These are phyloP conservation scores for Sarcophaga subvicina DNA, from an alignment of 2,888 invertebrate genomes.

Conservation along the genomic window DNA sequence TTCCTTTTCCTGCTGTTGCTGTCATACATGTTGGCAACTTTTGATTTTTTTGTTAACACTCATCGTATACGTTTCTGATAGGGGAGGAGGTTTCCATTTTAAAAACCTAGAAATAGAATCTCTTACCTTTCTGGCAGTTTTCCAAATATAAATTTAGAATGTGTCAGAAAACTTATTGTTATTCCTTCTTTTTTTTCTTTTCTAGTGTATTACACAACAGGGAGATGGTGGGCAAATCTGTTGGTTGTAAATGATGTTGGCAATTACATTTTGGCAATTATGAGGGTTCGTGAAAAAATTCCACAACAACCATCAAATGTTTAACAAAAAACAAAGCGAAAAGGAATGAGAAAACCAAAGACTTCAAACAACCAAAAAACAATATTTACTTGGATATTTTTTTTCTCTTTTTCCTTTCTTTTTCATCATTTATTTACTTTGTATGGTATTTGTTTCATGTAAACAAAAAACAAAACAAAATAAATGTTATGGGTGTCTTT, in stretches of 20 bases:
- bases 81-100: background rate
- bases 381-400: too few species aligned
- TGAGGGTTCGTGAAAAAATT: slow-evolving; percentile 1
- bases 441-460: too few species aligned
- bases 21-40: background rate
- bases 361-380: too few species aligned
- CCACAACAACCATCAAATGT: background rate
- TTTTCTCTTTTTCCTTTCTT: too few species aligned
- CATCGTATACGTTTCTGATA: background rate
- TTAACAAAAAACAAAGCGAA: too few species aligned
- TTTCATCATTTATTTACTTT: too few species aligned
- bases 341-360: too few species aligned
- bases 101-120: background rate
- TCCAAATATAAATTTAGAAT: background rate
- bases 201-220: background rate
- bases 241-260: slow-evolving; percentile 35
- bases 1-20: background rate
- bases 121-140: background rate
- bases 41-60: background rate
- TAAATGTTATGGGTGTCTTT: too few species aligned
- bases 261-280: slow-evolving; percentile 38
- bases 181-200: background rate
- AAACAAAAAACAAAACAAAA: too few species aligned
- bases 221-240: slow-evolving; percentile 1
- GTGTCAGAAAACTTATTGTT: background rate